Conservation (phyloP, 2,888 invertebrate genomes). For the Drosophila fungiperda region DNA sequence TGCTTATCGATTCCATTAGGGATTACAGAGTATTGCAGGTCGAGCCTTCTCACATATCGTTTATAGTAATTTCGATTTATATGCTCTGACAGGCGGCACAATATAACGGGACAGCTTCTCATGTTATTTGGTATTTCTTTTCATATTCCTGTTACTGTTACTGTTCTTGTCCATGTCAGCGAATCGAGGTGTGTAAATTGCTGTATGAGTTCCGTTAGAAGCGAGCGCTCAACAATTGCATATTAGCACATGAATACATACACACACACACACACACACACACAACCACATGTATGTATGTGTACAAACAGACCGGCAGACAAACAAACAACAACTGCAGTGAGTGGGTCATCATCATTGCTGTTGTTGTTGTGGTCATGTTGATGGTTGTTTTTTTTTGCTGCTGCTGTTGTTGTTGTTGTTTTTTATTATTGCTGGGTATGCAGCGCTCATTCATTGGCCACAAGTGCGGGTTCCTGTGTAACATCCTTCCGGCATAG, state of each 20-base stretch:
- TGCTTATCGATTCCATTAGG: neutral
- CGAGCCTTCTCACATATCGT: neutral
- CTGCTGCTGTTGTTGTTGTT: constrained; percentile 19
- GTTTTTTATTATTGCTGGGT: neutral
- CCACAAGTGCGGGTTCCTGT: constrained; percentile 62
- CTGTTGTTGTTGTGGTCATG: constrained; percentile 1
- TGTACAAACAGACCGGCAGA: constrained; percentile 6
- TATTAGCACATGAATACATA: constrained; percentile 42
- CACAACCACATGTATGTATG: neutral
- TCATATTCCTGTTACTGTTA: neutral
- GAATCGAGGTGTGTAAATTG: constrained; percentile 52
- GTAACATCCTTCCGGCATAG: constrained; percentile 68
- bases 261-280: constrained; percentile 5
- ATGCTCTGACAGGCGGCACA: constrained; percentile 18
- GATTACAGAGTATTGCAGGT: neutral
- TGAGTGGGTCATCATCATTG: constrained; percentile 36
- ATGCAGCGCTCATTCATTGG: constrained; percentile 41
- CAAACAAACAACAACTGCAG: constrained; percentile 30
- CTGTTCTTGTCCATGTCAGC: constrained; percentile 30
- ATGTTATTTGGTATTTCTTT: neutral
- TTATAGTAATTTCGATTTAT: neutral
- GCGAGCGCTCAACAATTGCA: constrained; percentile 47
- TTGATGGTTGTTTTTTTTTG: constrained; percentile 18
- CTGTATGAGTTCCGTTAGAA: constrained; percentile 40
- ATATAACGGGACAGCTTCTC: constrained; percentile 19